Base-by-base conservation (phyloP, 2,113 vertebrate species). In the Rissa tridactyla region DNA sequence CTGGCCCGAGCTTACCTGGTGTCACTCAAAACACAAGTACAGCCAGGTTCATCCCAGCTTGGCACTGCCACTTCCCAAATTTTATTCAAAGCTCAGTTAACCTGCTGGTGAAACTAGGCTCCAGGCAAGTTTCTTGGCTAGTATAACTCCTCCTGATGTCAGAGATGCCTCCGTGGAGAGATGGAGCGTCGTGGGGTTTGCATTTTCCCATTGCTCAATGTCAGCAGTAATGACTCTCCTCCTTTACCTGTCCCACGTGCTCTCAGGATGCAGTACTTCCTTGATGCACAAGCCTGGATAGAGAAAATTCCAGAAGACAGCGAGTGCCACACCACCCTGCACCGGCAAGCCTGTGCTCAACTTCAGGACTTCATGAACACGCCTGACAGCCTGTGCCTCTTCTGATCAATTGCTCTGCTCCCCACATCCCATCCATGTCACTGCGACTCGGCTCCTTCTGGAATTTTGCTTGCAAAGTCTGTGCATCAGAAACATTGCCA, bases 241-340 rank as follows among this genome's bases (percentile, higher is more conserved):
- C 29, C n/a, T 75, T 80, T 52, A 21, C 55, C 52, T 66, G 20
- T 94, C 22, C 65, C 34, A 5, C 51, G 77, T 65, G 34, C 61
- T 4, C 60, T 27, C 91, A 98, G 98, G 60, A 95, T 97, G 88
- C 97, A 97, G 42, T 98, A 98, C 71, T 26, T 98, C 25, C 96
- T 98, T 14, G 92, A 97, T 65, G 95, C 84, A 30, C 95, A 97
- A 71, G 14, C 96, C 80, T 98, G 98, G 98, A 70, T 98, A 20
- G 98, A 98, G 89, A 96, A 97, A 82, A 96, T 98, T 13, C 98
- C 98, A 3, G 94, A 92, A 0, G 32, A 6, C 11, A 94, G 4
- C 0, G 95, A 95, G 65, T 98, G 98, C 90, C 95, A 25, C 49
- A 89, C 80, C 61, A 97, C 97, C 9, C 86, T 57, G 69, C 97